Conservation (phyloP, 2,113 vertebrate genomes). For the Aythya baeri region DNA sequence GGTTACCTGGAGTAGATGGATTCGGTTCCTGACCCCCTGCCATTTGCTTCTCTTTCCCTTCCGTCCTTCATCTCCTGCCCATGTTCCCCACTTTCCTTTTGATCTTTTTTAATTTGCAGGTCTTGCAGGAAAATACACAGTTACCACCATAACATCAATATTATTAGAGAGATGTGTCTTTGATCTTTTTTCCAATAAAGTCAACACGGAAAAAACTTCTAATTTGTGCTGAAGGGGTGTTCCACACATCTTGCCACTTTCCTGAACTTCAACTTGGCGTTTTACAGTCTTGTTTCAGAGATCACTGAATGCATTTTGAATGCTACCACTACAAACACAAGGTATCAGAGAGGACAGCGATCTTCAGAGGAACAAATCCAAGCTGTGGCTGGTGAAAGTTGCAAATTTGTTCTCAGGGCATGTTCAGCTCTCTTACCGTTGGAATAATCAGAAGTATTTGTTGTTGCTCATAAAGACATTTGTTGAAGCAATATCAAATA, state of each 20-base stretch:
- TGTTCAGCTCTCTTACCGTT: not conserved
- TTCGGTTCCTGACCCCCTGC: not conserved
- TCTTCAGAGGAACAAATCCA: not conserved
- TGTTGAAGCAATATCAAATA: not conserved
- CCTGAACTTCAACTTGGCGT: not conserved
- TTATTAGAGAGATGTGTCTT: not conserved
- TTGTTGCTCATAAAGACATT: not conserved
- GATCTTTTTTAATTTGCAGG: not conserved
- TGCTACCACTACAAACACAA: not conserved
- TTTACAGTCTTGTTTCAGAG: not conserved
- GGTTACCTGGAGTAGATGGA: not conserved
- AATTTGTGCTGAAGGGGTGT: not conserved
- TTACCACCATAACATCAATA: not conserved
- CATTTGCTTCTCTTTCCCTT: not conserved
- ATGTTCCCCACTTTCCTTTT: not conserved
- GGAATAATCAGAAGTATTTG: not conserved
- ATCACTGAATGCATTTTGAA: not conserved
- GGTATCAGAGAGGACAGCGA: not conserved
- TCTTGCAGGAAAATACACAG: not conserved
- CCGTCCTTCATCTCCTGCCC: not conserved
- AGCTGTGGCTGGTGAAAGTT: not conserved
- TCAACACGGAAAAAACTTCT: constrained; percentile 22
- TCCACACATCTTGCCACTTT: constrained; percentile 14
- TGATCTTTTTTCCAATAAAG: constrained; percentile 21
- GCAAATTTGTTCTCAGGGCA: not conserved